Base-by-base conservation (phyloP, 2,797 vertebrate species). In the Sebastiscus albofasciatus region DNA sequence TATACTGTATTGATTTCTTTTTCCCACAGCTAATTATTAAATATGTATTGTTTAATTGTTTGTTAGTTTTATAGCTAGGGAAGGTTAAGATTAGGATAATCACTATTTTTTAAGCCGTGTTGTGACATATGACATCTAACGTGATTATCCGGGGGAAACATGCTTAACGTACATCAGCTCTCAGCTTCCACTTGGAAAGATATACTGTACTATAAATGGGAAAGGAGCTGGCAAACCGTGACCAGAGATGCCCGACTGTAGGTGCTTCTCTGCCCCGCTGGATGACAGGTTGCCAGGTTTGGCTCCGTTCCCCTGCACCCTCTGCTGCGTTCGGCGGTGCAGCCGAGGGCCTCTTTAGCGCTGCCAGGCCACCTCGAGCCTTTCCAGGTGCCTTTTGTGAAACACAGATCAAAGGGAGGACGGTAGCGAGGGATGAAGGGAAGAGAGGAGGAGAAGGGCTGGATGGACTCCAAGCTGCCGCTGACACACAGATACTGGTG, bases 381-480 rank as follows among this genome's bases (percentile, higher is more conserved):
- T 83, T 89, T 93, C 92, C 93, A 94, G 93, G 91, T 93, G 81
- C 81, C 83, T 90, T 46, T 88, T 95, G 91, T 94, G 89, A 94
- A 91, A 90, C 83, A 75, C 60, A 87, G 89, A 91, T 94, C 92
- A 93, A 94, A 94, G 83, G 72, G 69, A 86, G 80, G 85, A 86
- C 55, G 42, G 71, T 65, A 84, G 81, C 79, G 54, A 69, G 70
- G 78, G 78, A 86, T 81, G 69, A 75, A 68, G 72, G 59, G 73
- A 72, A 56, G 52, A 39, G 46, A 54, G 54, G 29, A 60, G 72
- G 55, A 72, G 72, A 83, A 75, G 80, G 36, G 31, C 72, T 92
- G 85, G 82, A 84, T 1, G 1, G 27, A 75, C 33, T 89, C 83
- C 90, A 89, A 83, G 79, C 70, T 18, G 75, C 75, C 76, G 75